Conservation (phyloP, 2,797 vertebrate species). For the Gallinago nigripennis region DNA sequence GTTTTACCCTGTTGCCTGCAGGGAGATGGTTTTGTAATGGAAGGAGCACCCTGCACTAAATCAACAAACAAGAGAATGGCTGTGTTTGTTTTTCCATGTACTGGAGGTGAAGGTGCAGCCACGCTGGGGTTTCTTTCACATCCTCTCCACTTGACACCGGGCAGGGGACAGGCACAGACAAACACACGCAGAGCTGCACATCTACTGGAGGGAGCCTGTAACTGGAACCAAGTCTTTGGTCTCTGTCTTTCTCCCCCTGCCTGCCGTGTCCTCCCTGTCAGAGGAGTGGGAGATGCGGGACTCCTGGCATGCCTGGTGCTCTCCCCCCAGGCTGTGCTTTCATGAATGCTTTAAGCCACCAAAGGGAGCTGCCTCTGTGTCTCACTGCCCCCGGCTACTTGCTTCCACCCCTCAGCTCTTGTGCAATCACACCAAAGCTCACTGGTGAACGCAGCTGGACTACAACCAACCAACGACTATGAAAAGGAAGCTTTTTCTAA, state of each 20-base stretch:
- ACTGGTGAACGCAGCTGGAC: neutral
- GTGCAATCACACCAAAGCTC: neutral
- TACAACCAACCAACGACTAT: neutral
- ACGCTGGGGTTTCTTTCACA: constrained; percentile 48
- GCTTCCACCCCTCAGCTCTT: neutral
- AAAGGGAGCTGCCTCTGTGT: neutral
- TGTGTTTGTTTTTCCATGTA: constrained; percentile 70
- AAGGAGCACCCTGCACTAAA: constrained; percentile 61
- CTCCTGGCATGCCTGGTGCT: neutral
- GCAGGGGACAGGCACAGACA: constrained; percentile 13
- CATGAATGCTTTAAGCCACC: neutral
- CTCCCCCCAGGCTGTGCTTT: neutral
- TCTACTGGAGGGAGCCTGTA: neutral
- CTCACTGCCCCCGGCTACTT: neutral
- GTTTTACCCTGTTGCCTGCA: constrained; percentile 55
- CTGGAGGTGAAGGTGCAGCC: constrained; percentile 66
- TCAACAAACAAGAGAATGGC: constrained; percentile 71
- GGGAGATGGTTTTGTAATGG: constrained; percentile 69
- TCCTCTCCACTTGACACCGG: constrained; percentile 41
- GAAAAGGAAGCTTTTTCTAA: neutral
- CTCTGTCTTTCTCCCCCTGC: neutral
- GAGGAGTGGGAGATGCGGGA: neutral
- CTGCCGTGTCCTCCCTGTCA: neutral
- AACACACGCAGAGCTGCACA: neutral
- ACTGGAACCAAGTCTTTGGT: neutral